A percentile compares a stretch with the other conserved stretches of the same genome.
phyloP scores from a whole-genome alignment of 2,113 vertebrate species.

The Hoplias malabaricus region DNA sequence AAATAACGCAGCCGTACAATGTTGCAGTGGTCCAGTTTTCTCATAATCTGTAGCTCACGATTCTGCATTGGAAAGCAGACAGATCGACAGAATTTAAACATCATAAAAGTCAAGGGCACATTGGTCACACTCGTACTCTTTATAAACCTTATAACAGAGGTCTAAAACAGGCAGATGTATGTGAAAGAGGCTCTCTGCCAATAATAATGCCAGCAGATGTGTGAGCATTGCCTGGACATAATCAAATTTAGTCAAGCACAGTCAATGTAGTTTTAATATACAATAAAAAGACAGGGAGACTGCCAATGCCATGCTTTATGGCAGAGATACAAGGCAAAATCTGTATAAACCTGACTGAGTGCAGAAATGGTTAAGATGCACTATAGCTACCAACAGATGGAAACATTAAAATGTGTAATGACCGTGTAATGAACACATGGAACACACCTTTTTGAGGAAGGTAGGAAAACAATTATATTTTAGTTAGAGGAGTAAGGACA shows the following conservation, averaged over 20 bases:
- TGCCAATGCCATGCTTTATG: not conserved
- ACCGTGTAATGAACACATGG: not conserved
- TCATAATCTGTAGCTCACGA: slow-evolving; percentile 90
- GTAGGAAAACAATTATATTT: too few species aligned
- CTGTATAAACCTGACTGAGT: not conserved
- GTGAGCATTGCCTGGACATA: not conserved
- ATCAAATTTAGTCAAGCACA: not conserved
- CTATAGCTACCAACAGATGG: too few species aligned
- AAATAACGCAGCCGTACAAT: slow-evolving; percentile 89
- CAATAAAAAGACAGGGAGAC: not conserved
- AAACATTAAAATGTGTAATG: too few species aligned
- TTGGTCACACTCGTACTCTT: not conserved
- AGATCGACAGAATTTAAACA: not conserved
- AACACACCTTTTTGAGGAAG: not conserved
- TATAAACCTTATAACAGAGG: not conserved
- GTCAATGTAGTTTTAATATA: not conserved
- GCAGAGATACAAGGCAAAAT: not conserved
- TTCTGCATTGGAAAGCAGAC: slow-evolving; percentile 75
- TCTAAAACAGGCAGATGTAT: not conserved
- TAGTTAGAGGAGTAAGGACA: too few species aligned
- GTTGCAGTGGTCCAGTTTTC: slow-evolving; percentile 90
- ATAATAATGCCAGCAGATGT: not conserved
- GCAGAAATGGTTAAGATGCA: too few species aligned
- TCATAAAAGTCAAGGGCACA: not conserved
- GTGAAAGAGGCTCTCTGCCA: not conserved